phyloP scores from a whole-genome alignment of 2,113 vertebrate species.

The Phaetusa simplex region DNA sequence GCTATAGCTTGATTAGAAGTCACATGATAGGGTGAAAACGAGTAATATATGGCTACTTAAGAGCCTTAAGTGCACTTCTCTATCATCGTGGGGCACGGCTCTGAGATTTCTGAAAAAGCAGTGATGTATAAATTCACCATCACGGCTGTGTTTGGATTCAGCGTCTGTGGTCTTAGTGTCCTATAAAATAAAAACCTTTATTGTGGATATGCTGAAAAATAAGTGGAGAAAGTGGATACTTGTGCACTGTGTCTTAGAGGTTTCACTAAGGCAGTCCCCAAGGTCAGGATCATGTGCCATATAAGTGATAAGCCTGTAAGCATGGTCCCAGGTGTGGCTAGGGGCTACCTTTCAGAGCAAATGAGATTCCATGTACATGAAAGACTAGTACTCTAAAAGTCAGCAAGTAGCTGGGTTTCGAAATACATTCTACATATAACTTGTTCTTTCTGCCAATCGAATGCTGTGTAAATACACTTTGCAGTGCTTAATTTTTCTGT shows the following conservation, averaged over 20 bases:
- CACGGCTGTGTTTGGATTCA: rapidly evolving
- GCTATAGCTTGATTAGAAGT: background rate
- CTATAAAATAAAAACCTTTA: background rate
- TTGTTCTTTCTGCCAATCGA: background rate
- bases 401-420: background rate
- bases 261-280: background rate
- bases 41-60: background rate
- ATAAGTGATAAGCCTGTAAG: background rate
- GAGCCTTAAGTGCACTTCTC: background rate
- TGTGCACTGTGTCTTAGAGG: background rate
- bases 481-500: background rate
- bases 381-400: background rate
- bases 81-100: background rate
- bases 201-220: background rate
- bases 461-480: background rate
- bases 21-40: background rate
- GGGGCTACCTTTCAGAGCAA: background rate
- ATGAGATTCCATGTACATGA: too few relatives aligned
- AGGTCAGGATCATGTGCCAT: background rate
- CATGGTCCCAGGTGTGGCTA: background rate
- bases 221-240: background rate
- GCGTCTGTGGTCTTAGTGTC: background rate
- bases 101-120: background rate
- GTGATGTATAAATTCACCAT: background rate
- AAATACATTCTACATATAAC: background rate